These are phyloP conservation scores for Poeciliopsis infans DNA, from an alignment of 2,797 vertebrate species.

Conservation along the genomic window DNA sequence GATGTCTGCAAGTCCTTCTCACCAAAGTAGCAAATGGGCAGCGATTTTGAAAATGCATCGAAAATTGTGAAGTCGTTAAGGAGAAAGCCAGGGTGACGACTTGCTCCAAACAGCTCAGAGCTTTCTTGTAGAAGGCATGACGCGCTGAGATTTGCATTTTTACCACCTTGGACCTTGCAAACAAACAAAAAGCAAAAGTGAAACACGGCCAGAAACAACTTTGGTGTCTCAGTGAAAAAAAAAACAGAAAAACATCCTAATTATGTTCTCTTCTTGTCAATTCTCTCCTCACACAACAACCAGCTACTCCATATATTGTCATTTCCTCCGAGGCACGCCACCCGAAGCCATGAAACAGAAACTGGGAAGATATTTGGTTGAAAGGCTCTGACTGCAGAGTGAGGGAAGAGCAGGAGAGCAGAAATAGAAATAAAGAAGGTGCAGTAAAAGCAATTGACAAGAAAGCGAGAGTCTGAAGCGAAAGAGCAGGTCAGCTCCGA, in stretches of 20 bases:
- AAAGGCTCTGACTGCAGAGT: conserved; percentile 34
- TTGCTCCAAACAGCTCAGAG: background rate
- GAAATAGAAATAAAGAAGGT: conserved; percentile 63
- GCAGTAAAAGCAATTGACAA: conserved; percentile 60
- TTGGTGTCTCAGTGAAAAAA: conserved; percentile 46
- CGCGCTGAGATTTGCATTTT: background rate
- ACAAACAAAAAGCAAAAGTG: background rate
- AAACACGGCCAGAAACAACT: conserved; percentile 10
- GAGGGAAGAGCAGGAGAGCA: conserved; percentile 37
- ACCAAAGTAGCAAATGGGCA: conserved; percentile 1
- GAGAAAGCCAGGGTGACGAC: background rate
- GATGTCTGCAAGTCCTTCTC: conserved; percentile 2
- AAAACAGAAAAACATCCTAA: conserved; percentile 47
- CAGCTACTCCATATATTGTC: conserved; percentile 21
- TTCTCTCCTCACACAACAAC: conserved; percentile 1
- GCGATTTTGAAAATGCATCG: conserved; percentile 2
- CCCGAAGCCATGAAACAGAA: conserved; percentile 56
- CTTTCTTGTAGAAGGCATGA: background rate
- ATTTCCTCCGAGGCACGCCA: conserved; percentile 61
- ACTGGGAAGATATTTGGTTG: conserved; percentile 42
- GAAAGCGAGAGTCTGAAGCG: conserved; percentile 30
- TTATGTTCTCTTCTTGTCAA: conserved; percentile 34
- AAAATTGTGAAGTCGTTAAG: conserved; percentile 1
- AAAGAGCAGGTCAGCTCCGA: conserved; percentile 59
- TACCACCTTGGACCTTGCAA: background rate